Percentiles rank a stretch among this genome's conserved stretches.
phyloP scores from a whole-genome alignment of 2,113 vertebrate species.

The Ornithorhynchus anatinus region DNA sequence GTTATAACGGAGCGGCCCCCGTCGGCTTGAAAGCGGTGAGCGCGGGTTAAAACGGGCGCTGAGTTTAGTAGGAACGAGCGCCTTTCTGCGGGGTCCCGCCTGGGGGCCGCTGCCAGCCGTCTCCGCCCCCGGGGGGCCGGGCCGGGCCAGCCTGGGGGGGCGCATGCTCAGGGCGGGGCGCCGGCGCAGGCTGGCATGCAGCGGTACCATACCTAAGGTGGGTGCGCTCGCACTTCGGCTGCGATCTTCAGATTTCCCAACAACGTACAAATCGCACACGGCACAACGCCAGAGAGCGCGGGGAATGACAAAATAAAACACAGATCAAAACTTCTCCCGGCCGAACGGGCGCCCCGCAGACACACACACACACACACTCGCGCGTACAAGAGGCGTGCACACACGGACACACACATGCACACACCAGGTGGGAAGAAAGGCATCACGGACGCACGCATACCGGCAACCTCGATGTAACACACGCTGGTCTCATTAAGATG shows the following conservation, averaged over 20 bases:
- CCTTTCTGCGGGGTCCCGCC: neutral
- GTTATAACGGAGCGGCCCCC: constrained; percentile 28
- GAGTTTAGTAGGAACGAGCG: constrained; percentile 5
- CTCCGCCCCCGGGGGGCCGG: neutral
- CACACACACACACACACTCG: no score
- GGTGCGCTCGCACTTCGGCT: constrained; percentile 93
- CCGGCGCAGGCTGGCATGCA: constrained; percentile 65
- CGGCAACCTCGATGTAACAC: neutral
- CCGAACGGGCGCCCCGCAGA: constrained; percentile 8
- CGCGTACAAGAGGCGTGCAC: no score
- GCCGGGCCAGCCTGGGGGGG: constrained; percentile 35
- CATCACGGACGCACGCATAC: constrained; percentile 1
- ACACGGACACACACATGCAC: no score
- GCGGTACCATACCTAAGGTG: constrained; percentile 90
- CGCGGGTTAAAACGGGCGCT: constrained; percentile 14
- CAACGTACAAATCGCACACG: constrained; percentile 78
- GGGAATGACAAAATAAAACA: constrained; percentile 79
- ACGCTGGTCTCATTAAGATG: neutral
- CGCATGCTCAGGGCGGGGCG: constrained; percentile 37
- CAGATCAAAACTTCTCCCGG: constrained; percentile 49
- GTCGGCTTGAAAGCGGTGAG: constrained; percentile 45
- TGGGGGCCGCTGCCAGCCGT: constrained; percentile 16
- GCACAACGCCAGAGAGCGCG: constrained; percentile 75
- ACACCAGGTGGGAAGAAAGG: constrained; percentile 12
- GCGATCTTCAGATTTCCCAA: constrained; percentile 91